A percentile compares a stretch with the other conserved stretches of the same genome.
Conservation (phyloP, 2,113 vertebrate genomes). For the Cariama cristata region DNA sequence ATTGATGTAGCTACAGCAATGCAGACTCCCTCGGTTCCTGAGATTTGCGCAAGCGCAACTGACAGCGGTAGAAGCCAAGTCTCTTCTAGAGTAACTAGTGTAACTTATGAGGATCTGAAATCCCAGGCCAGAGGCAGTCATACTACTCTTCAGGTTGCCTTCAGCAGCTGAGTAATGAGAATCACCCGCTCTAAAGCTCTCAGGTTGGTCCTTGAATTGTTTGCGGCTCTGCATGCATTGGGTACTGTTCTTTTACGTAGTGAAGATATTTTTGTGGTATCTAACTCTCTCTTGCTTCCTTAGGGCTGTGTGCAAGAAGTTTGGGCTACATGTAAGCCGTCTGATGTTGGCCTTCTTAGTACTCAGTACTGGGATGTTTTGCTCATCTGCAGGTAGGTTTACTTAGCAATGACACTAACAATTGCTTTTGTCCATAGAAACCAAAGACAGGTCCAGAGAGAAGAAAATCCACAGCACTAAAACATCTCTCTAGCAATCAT, state of each 20-base stretch:
- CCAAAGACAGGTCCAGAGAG: background rate
- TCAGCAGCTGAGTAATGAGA: background rate
- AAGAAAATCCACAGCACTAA: background rate
- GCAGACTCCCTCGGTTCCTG: background rate
- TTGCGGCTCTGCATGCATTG: background rate
- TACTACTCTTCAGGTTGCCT: background rate
- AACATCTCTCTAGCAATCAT: background rate
- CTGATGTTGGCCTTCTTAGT: slow-evolving; percentile 96
- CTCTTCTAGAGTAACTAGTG: background rate
- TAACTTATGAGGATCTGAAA: background rate
- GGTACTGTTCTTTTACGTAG: background rate
- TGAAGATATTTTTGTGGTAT: background rate
- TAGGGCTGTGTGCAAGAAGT: slow-evolving; percentile 98
- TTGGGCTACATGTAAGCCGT: slow-evolving; percentile 94
- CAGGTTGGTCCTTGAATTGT: fast-evolving
- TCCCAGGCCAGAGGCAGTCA: background rate
- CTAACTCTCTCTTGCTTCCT: slow-evolving; percentile 3
- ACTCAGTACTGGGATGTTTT: slow-evolving; percentile 97
- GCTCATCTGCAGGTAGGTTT: slow-evolving; percentile 90
- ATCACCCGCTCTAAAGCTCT: background rate
- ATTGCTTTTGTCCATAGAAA: background rate
- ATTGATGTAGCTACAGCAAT: background rate
- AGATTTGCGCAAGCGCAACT: background rate
- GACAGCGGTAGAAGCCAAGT: background rate
- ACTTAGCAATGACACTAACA: background rate